These are phyloP conservation scores for Craniophora ligustri DNA, from an alignment of 2,888 invertebrate species.

Conservation along the genomic window DNA sequence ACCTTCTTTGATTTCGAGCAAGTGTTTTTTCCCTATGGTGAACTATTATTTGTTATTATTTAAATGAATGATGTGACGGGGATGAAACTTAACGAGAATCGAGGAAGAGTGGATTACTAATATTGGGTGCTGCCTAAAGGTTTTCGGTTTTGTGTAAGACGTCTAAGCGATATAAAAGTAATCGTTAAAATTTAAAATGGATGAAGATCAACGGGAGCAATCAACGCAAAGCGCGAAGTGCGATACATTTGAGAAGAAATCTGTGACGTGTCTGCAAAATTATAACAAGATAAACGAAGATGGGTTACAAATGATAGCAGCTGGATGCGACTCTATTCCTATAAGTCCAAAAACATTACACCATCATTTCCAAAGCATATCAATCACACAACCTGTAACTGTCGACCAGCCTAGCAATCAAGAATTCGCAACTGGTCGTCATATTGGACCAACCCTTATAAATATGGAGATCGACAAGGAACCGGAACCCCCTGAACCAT, in stretches of 20 bases:
- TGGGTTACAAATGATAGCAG: neutral
- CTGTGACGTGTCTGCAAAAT: neutral
- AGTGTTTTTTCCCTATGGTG: too few species aligned
- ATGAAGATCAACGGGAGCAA: neutral
- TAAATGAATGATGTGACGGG: too few species aligned
- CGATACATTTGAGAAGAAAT: neutral
- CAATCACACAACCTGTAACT: neutral
- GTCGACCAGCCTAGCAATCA: neutral
- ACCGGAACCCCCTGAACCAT: conserved; percentile 13
- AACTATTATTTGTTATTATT: too few species aligned
- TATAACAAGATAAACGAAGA: neutral
- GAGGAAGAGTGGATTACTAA: too few species aligned
- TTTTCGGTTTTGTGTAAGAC: too few species aligned
- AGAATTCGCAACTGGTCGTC: neutral
- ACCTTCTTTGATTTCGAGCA: too few species aligned
- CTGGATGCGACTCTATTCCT: neutral
- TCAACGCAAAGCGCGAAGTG: too few species aligned
- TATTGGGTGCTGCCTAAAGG: too few species aligned
- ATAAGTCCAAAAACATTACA: neutral
- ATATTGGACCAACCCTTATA: neutral
- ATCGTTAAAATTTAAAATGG: neutral
- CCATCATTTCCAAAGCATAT: neutral
- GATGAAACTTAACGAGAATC: too few species aligned
- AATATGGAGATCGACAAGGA: conserved; percentile 1
- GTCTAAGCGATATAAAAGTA: too few species aligned